phyloP scores from a whole-genome alignment of 2,113 vertebrate species.

The Corythoichthys intestinalis region DNA sequence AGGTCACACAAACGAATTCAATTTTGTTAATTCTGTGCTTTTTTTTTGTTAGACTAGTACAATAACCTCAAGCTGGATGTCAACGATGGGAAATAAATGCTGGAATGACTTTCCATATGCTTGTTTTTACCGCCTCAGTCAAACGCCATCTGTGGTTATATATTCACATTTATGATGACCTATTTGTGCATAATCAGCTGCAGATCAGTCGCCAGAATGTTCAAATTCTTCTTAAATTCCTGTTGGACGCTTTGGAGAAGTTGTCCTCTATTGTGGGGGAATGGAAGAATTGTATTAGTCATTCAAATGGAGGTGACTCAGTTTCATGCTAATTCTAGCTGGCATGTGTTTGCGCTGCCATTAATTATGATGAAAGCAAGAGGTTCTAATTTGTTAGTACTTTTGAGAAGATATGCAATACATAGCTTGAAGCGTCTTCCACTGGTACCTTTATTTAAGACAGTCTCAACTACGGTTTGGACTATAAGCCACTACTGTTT shows the following conservation, averaged over 20 bases:
- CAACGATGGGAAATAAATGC: too few relatives aligned
- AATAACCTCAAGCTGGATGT: too few relatives aligned
- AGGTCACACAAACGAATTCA: not conserved
- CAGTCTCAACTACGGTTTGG: too few relatives aligned
- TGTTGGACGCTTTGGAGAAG: not conserved
- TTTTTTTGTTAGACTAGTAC: not conserved
- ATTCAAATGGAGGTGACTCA: constrained; percentile 3
- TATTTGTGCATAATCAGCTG: constrained; percentile 34
- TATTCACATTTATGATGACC: constrained; percentile 16
- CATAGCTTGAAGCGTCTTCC: not conserved
- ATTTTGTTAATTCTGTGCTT: not conserved
- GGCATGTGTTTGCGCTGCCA: not conserved
- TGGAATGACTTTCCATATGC: too few relatives aligned
- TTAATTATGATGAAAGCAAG: not conserved
- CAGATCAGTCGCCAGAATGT: not conserved
- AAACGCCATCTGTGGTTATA: constrained; percentile 27
- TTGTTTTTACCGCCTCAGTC: not conserved
- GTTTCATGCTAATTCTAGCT: constrained; percentile 38
- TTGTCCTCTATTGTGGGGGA: constrained; percentile 1
- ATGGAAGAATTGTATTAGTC: constrained; percentile 7
- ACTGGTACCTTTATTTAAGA: not conserved
- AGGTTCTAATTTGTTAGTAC: not conserved
- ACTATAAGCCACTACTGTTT: too few relatives aligned
- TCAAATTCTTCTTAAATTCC: not conserved
- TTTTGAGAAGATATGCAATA: not conserved